Base-by-base conservation (phyloP, 2,113 vertebrate species). In the Oncorhynchus tshawytscha region DNA sequence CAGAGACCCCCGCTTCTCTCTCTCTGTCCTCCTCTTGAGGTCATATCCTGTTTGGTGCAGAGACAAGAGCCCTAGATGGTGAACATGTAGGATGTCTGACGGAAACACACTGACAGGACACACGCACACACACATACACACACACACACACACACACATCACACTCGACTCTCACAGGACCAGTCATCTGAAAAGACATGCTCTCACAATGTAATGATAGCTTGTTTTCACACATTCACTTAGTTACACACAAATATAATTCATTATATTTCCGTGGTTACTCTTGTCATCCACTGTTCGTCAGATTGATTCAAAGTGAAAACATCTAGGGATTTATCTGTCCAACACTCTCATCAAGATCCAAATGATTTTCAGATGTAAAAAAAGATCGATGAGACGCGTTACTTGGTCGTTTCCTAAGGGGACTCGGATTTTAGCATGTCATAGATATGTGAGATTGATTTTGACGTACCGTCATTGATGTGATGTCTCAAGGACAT, bases 161-260 rank as follows among this genome's bases (percentile, higher is more conserved):
- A 25, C 25, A 1, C 15, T 15, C 25, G 15, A 25, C 65, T 25
- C 39, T 45, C 65, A 67, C 65, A 27, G 65, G 25, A 67, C 65
- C 64, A 66, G 71, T 72, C 48, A 65, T 75, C 80, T 45, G 39
- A 45, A 45, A 79, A 59, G 20, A 79, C 75, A 79, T 80, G 78
- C 80, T 73, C 72, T 77, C 71, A 65, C 69, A 70, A 22, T 73
- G n/a, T 77, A 85, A 73, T 60, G 60, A 85, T 15, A 39, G 70
- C 71, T 66, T 81, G 20, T 66, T 83, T 71, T 85, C 45, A 75
- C 45, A 75, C 77, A 71, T 78, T 54, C 79, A 79, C 64, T 77
- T 70, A 54, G 51, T 4, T 54, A 54, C 51, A 54, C 49, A 51
- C 51, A 45, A 45, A 45, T 45, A 45, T 11, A 45, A 45, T 45